These are phyloP conservation scores for Dendrocincla tyrannina DNA, from an alignment of 2,797 vertebrate species.

Conservation along the genomic window DNA sequence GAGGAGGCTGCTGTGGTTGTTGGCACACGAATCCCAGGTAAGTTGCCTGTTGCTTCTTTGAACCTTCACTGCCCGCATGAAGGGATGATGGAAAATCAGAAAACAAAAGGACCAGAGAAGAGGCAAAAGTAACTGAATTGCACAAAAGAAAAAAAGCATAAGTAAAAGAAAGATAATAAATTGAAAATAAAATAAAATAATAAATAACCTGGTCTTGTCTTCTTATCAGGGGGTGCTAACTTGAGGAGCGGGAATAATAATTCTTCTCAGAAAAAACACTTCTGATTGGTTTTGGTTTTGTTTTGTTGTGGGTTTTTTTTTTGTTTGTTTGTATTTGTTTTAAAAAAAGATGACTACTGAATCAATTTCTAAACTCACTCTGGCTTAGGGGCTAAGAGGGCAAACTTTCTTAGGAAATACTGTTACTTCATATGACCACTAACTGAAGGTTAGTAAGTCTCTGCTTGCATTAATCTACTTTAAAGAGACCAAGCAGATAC, in stretches of 20 bases:
- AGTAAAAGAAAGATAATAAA: conserved; percentile 46
- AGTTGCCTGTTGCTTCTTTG: conserved; percentile 91
- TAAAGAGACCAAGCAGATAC: conserved; percentile 11
- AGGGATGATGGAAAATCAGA: conserved; percentile 76
- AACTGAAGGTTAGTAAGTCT: conserved; percentile 63
- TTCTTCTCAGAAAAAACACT: conserved; percentile 26
- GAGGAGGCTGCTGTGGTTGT: conserved; percentile 83
- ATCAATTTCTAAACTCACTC: conserved; percentile 61
- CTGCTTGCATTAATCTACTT: conserved; percentile 17
- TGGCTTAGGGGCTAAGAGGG: conserved; percentile 15
- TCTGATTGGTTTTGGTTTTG: not conserved
- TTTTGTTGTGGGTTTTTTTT: not conserved
- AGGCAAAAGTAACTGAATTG: conserved; percentile 79
- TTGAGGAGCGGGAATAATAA: not conserved
- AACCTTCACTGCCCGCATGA: conserved; percentile 90
- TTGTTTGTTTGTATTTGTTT: not conserved
- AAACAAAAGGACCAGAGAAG: conserved; percentile 74
- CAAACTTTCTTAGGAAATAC: conserved; percentile 50
- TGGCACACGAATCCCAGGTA: conserved; percentile 83
- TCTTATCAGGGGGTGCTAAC: conserved; percentile 31
- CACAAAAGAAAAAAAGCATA: conserved; percentile 39
- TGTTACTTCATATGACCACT: conserved; percentile 9
- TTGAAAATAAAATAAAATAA: not conserved
- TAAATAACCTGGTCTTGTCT: not conserved
- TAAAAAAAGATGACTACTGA: conserved; percentile 30